Base-by-base conservation (phyloP, 1,140 invertebrate genomes). In the Diprion similis region DNA sequence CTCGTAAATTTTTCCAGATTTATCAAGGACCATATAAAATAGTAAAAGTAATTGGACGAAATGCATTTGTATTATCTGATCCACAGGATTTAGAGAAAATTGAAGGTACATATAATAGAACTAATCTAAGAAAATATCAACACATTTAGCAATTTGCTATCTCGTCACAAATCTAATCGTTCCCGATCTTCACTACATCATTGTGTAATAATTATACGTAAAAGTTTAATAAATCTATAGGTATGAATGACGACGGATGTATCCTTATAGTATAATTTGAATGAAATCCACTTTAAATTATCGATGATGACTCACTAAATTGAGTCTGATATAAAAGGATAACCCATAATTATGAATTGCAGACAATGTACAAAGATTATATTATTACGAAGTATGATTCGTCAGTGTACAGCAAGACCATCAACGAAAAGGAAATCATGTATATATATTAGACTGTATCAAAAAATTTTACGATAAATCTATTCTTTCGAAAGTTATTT, bases 51-150 rank as follows among this genome's bases (percentile, higher is more conserved):
- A 68, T 68, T 68, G 3, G 66, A 68, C 17, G 17, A 68, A 68
- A 68, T 19, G 66, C 66, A 68, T 68, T 19, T 68, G 66, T 68
- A 68, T 10, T 68, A 68, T 68, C 3, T 19, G 37, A 68, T 68
- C 17, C 17, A 68, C 10, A 68, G 7, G 37, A 68, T 68, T 68
- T 45, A 19, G 66, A 18, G 66, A 68, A 68, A 68, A 68, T 68
- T 19, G 17, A 19, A 13, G 66, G 66, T 68, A 68, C 66, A 3
- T 68, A 68, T 6, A 68, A 68, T 68, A 18, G 66, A 18, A 19
- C 9, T 7, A 68, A 68, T 68, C 3, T 68, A 1, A 68, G 2
- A 68, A 19, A 19, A 68, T 68, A 68, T 68, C 66, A 68, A 19
- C 66, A 6, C 51, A 59, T 59, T n/a, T 13, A 59, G 3, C 51